A percentile compares a stretch with the other conserved stretches of the same genome.
These are phyloP conservation scores for Pterocles orientalis DNA, from an alignment of 2,113 vertebrate species.

Conservation along the genomic window DNA sequence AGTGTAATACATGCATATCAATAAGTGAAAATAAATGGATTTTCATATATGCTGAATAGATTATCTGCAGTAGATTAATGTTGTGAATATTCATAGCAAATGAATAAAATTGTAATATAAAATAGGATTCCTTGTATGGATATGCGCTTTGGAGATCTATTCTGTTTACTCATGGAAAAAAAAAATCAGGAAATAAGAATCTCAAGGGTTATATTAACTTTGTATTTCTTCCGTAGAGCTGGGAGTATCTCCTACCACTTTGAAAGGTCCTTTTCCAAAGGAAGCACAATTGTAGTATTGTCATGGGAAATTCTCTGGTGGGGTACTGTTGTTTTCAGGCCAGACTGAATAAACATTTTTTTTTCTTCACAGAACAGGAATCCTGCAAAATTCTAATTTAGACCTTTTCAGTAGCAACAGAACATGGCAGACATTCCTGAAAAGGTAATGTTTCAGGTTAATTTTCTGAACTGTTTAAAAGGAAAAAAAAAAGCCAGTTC, in stretches of 20 bases:
- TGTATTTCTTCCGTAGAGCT: background rate
- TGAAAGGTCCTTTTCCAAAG: background rate
- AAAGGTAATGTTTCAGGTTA: background rate
- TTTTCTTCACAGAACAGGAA: background rate
- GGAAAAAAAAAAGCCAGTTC: background rate
- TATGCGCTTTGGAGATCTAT: background rate
- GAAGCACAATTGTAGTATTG: background rate
- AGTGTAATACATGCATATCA: conserved; percentile 78
- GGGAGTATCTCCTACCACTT: background rate
- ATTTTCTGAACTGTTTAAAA: background rate
- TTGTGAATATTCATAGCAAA: conserved; percentile 73
- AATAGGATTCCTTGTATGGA: conserved; percentile 48
- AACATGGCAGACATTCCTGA: background rate
- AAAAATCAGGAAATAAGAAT: background rate
- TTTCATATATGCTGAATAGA: conserved; percentile 75
- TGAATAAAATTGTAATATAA: conserved; percentile 79
- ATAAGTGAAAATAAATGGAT: conserved; percentile 80
- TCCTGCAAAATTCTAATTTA: background rate
- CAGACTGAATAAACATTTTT: background rate
- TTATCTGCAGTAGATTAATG: conserved; percentile 71
- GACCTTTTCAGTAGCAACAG: background rate
- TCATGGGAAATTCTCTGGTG: background rate
- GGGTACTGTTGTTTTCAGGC: background rate
- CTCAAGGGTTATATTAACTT: background rate
- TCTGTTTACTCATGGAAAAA: background rate